phyloP scores from a whole-genome alignment of 1,140 invertebrate species.

The Sarcophaga bullata region DNA sequence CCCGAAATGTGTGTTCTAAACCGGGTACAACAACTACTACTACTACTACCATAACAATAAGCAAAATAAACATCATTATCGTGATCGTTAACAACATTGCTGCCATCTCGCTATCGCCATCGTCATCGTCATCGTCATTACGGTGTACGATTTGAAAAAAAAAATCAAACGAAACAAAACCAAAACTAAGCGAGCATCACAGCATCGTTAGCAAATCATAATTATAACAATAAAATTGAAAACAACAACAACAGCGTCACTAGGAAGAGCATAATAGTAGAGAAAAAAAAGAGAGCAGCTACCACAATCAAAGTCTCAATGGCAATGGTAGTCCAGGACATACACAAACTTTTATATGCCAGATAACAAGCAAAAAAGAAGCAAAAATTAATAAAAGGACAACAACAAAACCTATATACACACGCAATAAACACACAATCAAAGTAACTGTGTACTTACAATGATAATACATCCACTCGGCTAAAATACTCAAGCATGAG shows the following conservation, averaged over 20 bases:
- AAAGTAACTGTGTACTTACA: too few species aligned
- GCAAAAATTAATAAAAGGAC: neutral
- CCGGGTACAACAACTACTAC: neutral
- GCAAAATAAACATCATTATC: slow-evolving; percentile 7
- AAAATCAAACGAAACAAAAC: too few species aligned
- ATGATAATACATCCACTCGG: too few species aligned
- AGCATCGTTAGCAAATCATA: too few species aligned
- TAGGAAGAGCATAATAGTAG: neutral
- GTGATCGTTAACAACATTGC: neutral
- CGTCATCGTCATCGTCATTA: neutral
- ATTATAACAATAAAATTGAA: neutral
- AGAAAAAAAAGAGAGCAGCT: neutral
- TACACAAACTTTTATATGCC: neutral
- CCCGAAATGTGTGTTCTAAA: slow-evolving; percentile 16
- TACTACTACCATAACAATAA: neutral
- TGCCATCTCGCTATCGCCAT: neutral
- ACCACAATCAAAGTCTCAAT: neutral
- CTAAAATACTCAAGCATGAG: too few species aligned
- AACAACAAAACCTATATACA: neutral
- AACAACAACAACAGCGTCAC: neutral
- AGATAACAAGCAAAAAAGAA: neutral
- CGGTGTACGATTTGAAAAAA: neutral
- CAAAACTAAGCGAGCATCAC: too few species aligned
- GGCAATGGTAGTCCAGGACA: slow-evolving; percentile 11
- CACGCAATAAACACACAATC: neutral